Evolutionary conservation across 2,797 vertebrate genomes (phyloP).

Genomic region (Phaenicophaeus curvirostris): DNA sequence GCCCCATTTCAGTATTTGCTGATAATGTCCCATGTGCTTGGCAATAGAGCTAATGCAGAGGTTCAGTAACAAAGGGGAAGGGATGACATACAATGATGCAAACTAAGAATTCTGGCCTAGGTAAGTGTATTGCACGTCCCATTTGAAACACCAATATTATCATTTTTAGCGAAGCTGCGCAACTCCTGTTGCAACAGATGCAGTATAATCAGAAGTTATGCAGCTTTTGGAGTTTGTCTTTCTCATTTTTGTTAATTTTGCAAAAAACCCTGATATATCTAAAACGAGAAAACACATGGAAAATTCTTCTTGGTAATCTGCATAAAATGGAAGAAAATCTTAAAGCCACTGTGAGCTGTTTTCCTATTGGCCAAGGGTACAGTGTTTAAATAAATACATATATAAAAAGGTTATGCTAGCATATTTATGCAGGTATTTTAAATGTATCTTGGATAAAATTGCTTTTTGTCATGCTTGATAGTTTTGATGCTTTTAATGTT

Average conservation of each 20-base stretch:
- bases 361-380: neutral
- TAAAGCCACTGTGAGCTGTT: accelerated
- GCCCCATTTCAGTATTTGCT: neutral
- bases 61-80: accelerated
- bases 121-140: neutral
- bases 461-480: neutral
- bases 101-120: neutral
- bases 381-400: neutral
- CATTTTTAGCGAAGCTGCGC: neutral
- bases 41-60: neutral
- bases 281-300: neutral
- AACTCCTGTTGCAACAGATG: neutral
- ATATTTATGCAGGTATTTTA: neutral
- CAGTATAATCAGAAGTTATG: neutral
- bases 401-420: too few species aligned
- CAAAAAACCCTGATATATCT: neutral
- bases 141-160: neutral
- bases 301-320: neutral
- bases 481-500: neutral
- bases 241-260: neutral
- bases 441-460: neutral
- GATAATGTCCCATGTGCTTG: neutral
- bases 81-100: accelerated
- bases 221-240: neutral
- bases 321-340: neutral